Base-by-base conservation (phyloP, 2,113 vertebrate species). In the Silurus asotus region DNA sequence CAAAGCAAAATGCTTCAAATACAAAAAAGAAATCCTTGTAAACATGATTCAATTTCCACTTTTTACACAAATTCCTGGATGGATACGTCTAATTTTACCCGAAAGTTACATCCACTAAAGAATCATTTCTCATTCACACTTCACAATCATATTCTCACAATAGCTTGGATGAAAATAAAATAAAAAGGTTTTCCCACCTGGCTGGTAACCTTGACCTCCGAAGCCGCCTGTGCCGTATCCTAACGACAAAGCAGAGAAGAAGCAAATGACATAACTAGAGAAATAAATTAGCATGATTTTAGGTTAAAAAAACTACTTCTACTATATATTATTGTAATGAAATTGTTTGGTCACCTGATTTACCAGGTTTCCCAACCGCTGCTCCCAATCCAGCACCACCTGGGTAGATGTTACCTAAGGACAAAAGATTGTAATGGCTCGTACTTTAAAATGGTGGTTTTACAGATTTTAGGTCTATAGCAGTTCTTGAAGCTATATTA, bases 291-390 rank as follows among this genome's bases (percentile, higher is more conserved):
- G 13, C 4, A 62, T 37, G 28, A 23, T 70, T 84, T 69, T 53
- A 55, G 4, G 9, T 17, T 4, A 10, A 20, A 13, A 8, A 25
- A 8, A 6, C 4, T 0, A 58, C 56, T 37, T 37, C 37, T 37
- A 37, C 37, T 37, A 37, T 37, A 37, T 37, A 37, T 37, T 76
- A 76, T 25, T 51, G 3, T 37, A 75, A 70, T 61, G 70, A 15
- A 64, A 82, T 81, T 82, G 62, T 61, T 78, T 48, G 67, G 61
- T 56, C 78, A 85, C 93, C 93, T 84, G 92, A 85, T 90, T 92
- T 94, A 85, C 88, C 28, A n/a, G 93, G 91, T 59, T 94, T 95
- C 81, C 92, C 91, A 82, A 74, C 49, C 51, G 92, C 91, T 85
- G 82, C 83, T 58, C 92, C 91, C 77, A 82, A 62, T 45, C 93